Conservation (phyloP, 2,888 invertebrate genomes). For the Julus scanicus region DNA sequence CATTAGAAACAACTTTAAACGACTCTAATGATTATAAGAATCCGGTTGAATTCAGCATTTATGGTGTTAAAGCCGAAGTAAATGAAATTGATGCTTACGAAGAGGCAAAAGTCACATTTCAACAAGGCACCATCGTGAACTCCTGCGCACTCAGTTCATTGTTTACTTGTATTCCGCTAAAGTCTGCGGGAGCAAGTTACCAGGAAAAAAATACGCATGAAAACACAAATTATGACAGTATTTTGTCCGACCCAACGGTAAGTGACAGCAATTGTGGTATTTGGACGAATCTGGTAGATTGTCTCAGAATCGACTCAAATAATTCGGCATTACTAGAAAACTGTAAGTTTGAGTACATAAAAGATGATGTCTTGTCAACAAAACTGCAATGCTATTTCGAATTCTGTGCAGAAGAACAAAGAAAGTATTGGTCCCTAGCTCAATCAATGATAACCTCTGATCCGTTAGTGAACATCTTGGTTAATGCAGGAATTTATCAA, state of each 20-base stretch:
- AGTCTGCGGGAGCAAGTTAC: not conserved
- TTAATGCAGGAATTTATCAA: not conserved
- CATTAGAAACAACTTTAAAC: not conserved
- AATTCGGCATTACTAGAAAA: not conserved
- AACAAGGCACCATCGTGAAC: not conserved
- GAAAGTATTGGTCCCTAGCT: not conserved
- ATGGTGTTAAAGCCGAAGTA: not conserved
- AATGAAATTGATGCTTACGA: not conserved
- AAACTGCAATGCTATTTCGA: not conserved
- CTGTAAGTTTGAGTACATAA: not conserved
- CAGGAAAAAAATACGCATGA: not conserved
- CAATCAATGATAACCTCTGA: not conserved
- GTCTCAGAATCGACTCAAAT: not conserved
- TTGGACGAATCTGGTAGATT: not conserved
- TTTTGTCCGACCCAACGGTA: not conserved
- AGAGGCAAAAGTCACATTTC: not conserved
- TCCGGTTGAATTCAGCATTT: not conserved
- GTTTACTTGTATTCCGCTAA: not conserved
- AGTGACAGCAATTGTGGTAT: not conserved
- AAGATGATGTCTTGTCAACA: not conserved
- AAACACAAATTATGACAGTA: not conserved
- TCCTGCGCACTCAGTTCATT: not conserved
- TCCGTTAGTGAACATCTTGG: not conserved
- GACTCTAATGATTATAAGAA: not conserved
- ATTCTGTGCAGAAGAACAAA: not conserved